phyloP scores from a whole-genome alignment of 2,888 invertebrate species.

The Drosophila rellima region DNA sequence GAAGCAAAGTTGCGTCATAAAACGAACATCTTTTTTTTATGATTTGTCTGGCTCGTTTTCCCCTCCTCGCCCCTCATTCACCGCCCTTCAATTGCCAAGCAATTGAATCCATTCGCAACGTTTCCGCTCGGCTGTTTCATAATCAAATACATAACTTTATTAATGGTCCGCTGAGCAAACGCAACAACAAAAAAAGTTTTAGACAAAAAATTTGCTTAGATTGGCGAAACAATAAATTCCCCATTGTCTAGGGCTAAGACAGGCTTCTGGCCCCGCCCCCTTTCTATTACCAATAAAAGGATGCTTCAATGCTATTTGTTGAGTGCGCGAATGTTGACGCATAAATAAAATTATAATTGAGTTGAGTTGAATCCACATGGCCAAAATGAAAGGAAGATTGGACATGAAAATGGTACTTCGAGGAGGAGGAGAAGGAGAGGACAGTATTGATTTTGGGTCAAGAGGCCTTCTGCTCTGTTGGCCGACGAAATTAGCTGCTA shows the following conservation, averaged over 20 bases:
- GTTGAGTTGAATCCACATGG: slow-evolving; percentile 32
- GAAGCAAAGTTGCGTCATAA: slow-evolving; percentile 66
- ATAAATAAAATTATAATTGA: slow-evolving; percentile 80
- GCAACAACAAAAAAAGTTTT: slow-evolving; percentile 52
- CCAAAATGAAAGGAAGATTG: slow-evolving; percentile 1
- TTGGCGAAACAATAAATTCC: slow-evolving; percentile 77
- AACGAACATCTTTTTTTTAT: slow-evolving; percentile 58
- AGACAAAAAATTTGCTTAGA: slow-evolving; percentile 76
- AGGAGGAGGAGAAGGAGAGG: not conserved
- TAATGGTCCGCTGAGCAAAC: slow-evolving; percentile 45
- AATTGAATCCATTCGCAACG: slow-evolving; percentile 70
- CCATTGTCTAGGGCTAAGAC: slow-evolving; percentile 57
- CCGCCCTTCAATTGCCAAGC: slow-evolving; percentile 55
- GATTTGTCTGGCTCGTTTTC: slow-evolving; percentile 29
- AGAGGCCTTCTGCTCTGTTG: slow-evolving; percentile 37
- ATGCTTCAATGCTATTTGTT: slow-evolving; percentile 61
- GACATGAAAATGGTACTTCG: not conserved
- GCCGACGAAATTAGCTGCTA: slow-evolving; percentile 66
- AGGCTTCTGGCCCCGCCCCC: not conserved
- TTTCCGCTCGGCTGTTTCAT: slow-evolving; percentile 54
- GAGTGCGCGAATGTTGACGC: slow-evolving; percentile 76
- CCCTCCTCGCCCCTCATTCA: too few species aligned
- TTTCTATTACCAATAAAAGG: slow-evolving; percentile 17
- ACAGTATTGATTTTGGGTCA: slow-evolving; percentile 66
- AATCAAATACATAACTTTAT: slow-evolving; percentile 80